Conservation (phyloP, 2,888 invertebrate species). For the Myathropa florea region DNA sequence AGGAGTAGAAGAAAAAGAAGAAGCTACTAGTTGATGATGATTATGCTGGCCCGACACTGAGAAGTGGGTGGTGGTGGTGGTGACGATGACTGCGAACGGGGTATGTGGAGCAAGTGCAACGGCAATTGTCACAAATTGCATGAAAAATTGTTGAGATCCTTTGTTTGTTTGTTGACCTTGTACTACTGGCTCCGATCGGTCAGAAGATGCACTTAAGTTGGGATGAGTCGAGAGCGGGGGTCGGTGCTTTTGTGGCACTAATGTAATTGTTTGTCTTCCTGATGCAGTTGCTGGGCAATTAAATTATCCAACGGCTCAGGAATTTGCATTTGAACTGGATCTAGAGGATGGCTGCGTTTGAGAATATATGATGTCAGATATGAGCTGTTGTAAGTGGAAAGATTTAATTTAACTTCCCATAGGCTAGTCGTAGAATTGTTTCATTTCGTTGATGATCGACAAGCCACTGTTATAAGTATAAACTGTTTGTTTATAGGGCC, state of each 20-base stretch:
- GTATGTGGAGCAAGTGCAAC: slow-evolving; percentile 31
- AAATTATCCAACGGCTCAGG: background rate
- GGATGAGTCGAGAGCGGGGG: background rate
- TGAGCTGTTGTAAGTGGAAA: background rate
- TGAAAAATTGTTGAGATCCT: slow-evolving; percentile 42
- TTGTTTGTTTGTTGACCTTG: slow-evolving; percentile 42
- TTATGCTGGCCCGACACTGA: slow-evolving; percentile 39
- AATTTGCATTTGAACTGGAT: background rate
- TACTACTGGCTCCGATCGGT: background rate
- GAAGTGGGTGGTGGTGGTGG: slow-evolving; percentile 16
- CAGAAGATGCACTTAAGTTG: background rate
- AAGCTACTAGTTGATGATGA: background rate
- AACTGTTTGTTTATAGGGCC: too few species aligned
- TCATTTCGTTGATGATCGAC: too few species aligned
- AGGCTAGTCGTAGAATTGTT: background rate
- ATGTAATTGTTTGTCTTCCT: slow-evolving; percentile 29
- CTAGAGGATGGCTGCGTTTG: background rate
- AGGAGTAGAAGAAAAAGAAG: slow-evolving; percentile 1
- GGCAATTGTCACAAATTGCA: slow-evolving; percentile 41
- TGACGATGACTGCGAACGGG: background rate
- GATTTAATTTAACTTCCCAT: background rate
- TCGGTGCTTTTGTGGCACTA: slow-evolving; percentile 1
- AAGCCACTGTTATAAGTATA: too few species aligned
- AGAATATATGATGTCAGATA: background rate
- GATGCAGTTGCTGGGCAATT: slow-evolving; percentile 20